phyloP scores from a whole-genome alignment of 2,888 invertebrate genomes.

The Pachydiplax longipennis region DNA sequence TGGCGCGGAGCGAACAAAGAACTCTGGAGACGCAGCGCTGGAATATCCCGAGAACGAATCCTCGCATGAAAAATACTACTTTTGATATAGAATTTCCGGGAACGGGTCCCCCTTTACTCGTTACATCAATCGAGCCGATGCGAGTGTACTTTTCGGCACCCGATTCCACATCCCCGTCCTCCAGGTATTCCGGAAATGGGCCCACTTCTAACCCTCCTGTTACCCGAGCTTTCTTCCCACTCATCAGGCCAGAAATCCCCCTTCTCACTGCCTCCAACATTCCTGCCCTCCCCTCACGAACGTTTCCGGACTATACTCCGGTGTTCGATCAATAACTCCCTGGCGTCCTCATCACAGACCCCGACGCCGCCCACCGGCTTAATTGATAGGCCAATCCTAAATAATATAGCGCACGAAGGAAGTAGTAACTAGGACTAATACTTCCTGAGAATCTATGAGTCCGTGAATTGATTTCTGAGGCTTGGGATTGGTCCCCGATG shows the following conservation, averaged over 20 bases:
- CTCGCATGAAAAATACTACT: no score
- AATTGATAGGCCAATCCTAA: neutral
- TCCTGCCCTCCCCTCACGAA: neutral
- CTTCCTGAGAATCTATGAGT: neutral
- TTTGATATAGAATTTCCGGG: no score
- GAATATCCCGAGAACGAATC: no score
- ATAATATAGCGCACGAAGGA: neutral
- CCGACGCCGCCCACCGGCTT: neutral
- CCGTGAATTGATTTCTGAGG: neutral
- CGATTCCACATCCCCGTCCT: neutral
- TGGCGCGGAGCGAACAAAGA: no score
- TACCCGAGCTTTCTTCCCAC: neutral
- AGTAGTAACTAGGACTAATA: neutral
- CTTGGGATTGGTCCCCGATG: neutral
- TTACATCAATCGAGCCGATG: no score
- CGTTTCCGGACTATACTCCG: constrained; percentile 21
- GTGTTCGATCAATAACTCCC: constrained; percentile 19
- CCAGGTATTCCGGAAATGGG: neutral
- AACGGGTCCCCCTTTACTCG: no score
- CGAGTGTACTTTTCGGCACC: neutral
- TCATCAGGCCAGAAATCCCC: neutral
- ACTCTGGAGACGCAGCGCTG: no score
- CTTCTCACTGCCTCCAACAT: neutral
- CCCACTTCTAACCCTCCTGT: neutral
- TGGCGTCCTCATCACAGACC: neutral